Conservation (phyloP, 2,113 vertebrate genomes). For the Lophochroa leadbeateri region DNA sequence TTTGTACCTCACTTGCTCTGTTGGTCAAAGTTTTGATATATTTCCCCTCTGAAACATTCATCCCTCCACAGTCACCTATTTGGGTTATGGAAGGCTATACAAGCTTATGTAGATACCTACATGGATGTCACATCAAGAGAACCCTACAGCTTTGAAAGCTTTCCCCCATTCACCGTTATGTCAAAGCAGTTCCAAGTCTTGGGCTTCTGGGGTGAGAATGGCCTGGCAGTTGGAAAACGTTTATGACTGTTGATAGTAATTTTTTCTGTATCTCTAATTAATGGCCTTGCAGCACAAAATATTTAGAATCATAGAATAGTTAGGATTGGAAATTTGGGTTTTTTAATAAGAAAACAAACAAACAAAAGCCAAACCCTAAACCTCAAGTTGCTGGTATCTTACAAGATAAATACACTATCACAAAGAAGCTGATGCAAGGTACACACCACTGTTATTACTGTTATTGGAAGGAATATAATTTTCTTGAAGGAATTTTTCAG, state of each 20-base stretch:
- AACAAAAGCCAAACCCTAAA: not conserved
- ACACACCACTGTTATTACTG: not conserved
- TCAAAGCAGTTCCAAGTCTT: not conserved
- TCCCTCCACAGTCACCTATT: not conserved
- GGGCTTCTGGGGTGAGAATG: not conserved
- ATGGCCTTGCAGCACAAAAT: not conserved
- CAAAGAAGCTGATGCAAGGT: not conserved
- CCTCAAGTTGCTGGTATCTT: not conserved
- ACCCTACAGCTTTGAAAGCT: not conserved
- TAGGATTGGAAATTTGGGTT: too few relatives aligned
- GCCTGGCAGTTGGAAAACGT: not conserved
- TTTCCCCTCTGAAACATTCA: not conserved
- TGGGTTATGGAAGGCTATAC: not conserved
- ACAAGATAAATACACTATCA: not conserved
- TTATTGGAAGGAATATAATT: not conserved
- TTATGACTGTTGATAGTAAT: not conserved
- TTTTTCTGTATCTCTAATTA: not conserved
- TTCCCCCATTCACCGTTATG: not conserved
- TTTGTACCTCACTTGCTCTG: not conserved
- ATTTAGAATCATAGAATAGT: not conserved
- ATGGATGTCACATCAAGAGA: not conserved
- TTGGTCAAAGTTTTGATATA: not conserved
- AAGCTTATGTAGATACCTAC: not conserved
- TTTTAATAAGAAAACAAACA: not conserved
- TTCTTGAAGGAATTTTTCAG: not conserved